Evolutionary conservation across 1,140 invertebrate species (phyloP).

Genomic region (Phenacoccus solenopsis): DNA sequence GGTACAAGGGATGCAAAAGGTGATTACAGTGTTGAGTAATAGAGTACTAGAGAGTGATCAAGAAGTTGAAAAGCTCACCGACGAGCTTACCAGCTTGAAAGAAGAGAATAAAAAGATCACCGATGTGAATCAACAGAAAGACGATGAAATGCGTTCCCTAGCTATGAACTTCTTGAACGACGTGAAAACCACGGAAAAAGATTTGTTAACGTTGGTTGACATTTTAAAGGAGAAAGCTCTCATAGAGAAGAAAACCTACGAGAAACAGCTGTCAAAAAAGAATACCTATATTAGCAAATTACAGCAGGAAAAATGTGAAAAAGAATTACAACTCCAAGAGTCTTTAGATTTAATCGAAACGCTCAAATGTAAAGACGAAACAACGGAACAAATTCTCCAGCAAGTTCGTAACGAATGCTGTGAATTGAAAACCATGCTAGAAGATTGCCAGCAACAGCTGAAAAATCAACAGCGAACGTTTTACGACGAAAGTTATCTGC

Average conservation of each 20-base stretch:
- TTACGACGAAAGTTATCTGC: neutral
- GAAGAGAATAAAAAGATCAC: neutral
- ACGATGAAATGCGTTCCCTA: neutral
- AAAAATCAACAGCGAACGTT: neutral
- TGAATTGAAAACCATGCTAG: neutral
- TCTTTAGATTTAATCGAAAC: neutral
- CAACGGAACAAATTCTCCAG: neutral
- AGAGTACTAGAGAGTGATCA: neutral
- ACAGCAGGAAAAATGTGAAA: neutral
- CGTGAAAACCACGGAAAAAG: neutral
- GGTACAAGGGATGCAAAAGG: neutral
- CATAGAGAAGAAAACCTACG: neutral
- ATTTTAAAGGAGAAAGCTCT: neutral
- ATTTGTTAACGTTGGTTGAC: neutral
- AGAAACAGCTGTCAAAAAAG: neutral
- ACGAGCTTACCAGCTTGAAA: neutral
- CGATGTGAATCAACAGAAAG: neutral
- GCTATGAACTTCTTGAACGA: neutral
- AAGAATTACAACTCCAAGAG: neutral
- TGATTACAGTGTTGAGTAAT: neutral
- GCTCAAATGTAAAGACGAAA: constrained; percentile 1
- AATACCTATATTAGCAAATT: neutral
- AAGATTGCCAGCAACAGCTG: neutral
- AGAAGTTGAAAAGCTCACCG: neutral
- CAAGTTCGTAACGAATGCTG: neutral